Percentiles rank a stretch among this genome's conserved stretches.
Evolutionary conservation across 1,140 invertebrate species (phyloP).

Genomic region (Spodoptera litura): DNA sequence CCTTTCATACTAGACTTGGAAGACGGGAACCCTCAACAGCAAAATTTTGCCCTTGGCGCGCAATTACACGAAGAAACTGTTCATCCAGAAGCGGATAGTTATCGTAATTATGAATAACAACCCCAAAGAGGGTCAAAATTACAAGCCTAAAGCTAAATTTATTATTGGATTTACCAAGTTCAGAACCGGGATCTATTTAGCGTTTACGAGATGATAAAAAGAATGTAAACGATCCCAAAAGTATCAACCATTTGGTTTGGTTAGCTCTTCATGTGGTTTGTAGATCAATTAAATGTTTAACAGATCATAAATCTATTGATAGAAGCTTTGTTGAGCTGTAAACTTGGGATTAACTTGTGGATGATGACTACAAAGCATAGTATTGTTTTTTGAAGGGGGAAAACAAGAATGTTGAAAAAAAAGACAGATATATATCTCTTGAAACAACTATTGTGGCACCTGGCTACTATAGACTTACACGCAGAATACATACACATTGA

Average conservation of each 20-base stretch:
- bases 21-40: not conserved
- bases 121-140: not conserved
- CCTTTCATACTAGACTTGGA: too few relatives aligned
- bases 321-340: constrained; percentile 14
- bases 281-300: constrained; percentile 25
- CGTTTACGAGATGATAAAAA: constrained; percentile 7
- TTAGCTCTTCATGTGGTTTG: constrained; percentile 4
- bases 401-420: too few relatives aligned
- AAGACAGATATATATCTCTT: too few relatives aligned
- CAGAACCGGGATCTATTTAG: not conserved
- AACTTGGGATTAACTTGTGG: not conserved
- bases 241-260: not conserved
- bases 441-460: too few relatives aligned
- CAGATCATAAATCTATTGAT: constrained; percentile 29
- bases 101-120: constrained; percentile 6
- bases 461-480: too few relatives aligned
- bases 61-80: not conserved
- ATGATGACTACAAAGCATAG: not conserved
- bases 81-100: constrained; percentile 1
- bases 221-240: constrained; percentile 1
- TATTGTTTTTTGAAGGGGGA: too few relatives aligned
- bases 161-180: not conserved
- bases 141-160: not conserved
- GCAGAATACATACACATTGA: too few relatives aligned
- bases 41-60: not conserved